These are phyloP conservation scores for Scaptomyza polygonia DNA, from an alignment of 2,888 invertebrate species.

Conservation along the genomic window DNA sequence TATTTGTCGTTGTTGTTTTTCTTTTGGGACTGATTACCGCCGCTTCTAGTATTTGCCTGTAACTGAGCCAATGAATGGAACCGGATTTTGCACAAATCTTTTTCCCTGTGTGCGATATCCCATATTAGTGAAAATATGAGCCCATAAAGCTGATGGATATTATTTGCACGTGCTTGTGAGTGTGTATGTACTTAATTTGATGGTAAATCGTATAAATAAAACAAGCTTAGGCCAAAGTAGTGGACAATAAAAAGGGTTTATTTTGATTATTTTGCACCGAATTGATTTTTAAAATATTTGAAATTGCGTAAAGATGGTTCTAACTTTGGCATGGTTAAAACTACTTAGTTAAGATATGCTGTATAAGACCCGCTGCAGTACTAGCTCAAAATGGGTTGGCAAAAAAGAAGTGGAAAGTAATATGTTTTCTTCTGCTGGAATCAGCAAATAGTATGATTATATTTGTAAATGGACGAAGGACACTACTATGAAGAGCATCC, in stretches of 20 bases:
- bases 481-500: too few relatives aligned
- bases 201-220: slow-evolving; percentile 43
- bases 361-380: too few relatives aligned
- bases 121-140: slow-evolving; percentile 41
- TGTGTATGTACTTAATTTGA: slow-evolving; percentile 46
- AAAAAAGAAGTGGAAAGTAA: too few relatives aligned
- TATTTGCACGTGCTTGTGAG: slow-evolving; percentile 60
- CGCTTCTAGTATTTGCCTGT: slow-evolving; percentile 31
- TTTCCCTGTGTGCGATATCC: slow-evolving; percentile 33
- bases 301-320: slow-evolving; percentile 18
- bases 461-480: too few relatives aligned
- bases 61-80: slow-evolving; percentile 39
- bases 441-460: too few relatives aligned
- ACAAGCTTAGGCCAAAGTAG: slow-evolving; percentile 9
- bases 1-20: slow-evolving; percentile 13
- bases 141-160: slow-evolving; percentile 54
- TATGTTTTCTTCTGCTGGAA: too few relatives aligned
- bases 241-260: slow-evolving; percentile 36
- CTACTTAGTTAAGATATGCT: too few relatives aligned
- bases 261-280: slow-evolving; percentile 19
- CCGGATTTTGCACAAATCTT: slow-evolving; percentile 45
- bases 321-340: too few relatives aligned
- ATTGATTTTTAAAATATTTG: slow-evolving; percentile 25
- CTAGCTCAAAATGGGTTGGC: too few relatives aligned
- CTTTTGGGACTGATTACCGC: slow-evolving; percentile 52